Conservation (phyloP, 2,797 vertebrate genomes). For the Microtus californicus region DNA sequence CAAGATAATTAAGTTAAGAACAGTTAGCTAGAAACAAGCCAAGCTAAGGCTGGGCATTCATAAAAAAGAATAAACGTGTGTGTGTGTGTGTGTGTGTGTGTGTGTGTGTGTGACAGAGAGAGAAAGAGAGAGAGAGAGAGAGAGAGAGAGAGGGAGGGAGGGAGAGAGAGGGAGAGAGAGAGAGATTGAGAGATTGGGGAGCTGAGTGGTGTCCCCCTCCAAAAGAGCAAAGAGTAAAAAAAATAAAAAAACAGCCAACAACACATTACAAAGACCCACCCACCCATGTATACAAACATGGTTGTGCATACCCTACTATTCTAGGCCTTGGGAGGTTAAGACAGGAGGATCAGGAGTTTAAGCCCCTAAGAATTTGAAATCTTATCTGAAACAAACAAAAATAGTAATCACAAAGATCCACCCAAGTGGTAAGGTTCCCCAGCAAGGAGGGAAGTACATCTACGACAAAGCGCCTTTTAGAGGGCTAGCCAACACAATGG, state of each 20-base stretch:
- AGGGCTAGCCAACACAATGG: background rate
- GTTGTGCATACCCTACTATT: background rate
- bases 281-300: background rate
- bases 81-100: background rate
- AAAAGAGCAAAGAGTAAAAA: background rate
- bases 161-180: no score
- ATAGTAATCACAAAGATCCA: constrained; percentile 28
- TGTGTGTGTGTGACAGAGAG: no score
- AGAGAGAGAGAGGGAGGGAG: no score
- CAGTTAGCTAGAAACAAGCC: background rate
- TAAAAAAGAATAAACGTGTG: background rate
- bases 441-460: constrained; percentile 43
- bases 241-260: background rate
- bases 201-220: background rate
- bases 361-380: background rate
- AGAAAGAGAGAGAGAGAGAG: no score
- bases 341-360: background rate
- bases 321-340: background rate
- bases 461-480: constrained; percentile 31
- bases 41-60: background rate
- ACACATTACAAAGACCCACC: constrained; percentile 45
- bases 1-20: background rate
- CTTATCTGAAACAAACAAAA: background rate
- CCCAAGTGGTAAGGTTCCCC: constrained; percentile 49
- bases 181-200: background rate